Conservation (phyloP, 2,113 vertebrate genomes). For the Xiphophorus hellerii region DNA sequence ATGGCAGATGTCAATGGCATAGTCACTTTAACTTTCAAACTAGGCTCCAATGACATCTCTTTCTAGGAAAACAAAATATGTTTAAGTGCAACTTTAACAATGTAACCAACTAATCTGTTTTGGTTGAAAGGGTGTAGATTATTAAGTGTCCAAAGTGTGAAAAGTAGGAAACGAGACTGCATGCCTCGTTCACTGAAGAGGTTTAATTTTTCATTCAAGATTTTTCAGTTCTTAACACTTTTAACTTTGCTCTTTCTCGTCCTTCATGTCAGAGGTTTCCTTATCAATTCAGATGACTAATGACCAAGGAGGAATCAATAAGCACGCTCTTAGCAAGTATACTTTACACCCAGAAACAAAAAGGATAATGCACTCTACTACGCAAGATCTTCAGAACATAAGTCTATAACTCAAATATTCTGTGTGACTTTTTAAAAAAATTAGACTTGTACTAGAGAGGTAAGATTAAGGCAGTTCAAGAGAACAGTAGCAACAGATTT, state of each 20-base stretch:
- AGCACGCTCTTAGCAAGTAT: conserved; percentile 47
- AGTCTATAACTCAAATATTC: not conserved
- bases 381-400: conserved; percentile 15
- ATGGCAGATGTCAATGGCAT: too few species aligned
- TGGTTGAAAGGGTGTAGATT: not conserved
- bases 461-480: conserved; percentile 45
- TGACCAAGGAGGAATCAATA: conserved; percentile 67
- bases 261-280: conserved; percentile 38
- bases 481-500: conserved; percentile 40
- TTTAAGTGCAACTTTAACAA: too few species aligned
- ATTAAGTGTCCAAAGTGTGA: not conserved
- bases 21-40: too few species aligned
- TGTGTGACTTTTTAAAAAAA: conserved; percentile 23
- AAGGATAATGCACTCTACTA: conserved; percentile 14
- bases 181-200: not conserved
- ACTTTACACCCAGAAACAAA: conserved; percentile 49
- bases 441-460: conserved; percentile 12
- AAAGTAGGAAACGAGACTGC: not conserved
- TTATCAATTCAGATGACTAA: conserved; percentile 64
- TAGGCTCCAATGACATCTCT: too few species aligned
- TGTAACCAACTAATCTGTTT: too few species aligned
- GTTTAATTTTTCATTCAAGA: not conserved
- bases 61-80: too few species aligned
- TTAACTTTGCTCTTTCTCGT: conserved; percentile 47
- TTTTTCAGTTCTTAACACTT: conserved; percentile 36